Evolutionary conservation across 1,140 invertebrate genomes (phyloP), one percentile per base, ranked within the genome.

Genomic region (Protaetia brevitarsis): DNA sequence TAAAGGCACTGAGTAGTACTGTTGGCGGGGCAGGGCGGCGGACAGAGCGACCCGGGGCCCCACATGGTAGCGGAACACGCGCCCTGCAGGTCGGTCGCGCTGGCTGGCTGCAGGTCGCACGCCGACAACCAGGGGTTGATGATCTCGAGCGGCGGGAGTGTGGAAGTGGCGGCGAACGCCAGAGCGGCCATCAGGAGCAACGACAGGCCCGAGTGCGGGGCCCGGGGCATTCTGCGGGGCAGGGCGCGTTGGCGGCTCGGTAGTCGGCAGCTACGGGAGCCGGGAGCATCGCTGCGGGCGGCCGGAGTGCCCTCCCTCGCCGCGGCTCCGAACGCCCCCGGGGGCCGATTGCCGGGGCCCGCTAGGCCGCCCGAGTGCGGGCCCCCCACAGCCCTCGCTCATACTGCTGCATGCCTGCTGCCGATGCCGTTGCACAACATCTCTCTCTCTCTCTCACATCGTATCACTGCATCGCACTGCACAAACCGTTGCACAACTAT

Each of bases 51-150:
- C 69, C 69, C 71, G 66, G 64, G 69, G 66, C 69, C 69, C 66
- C 58, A 65, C 66, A 77, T 79, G 74, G 78, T 74, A 75, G 77
- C 76, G 72, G 79, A 77, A 73, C 80, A 81, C 76, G 80, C 78
- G 78, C 80, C 80, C 79, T 80, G 74, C 23, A 78, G 68, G 69
- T 72, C 65, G 73, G 72, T 69, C 74, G 69, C 76, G 71, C 72
- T 75, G 69, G 77, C 84, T 74, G 84, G 84, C 74, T 85, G 85
- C 82, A 89, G 83, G 81, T 89, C 88, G 84, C 88, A 89, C 79
- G 87, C 87, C 82, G 87, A 89, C 81, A 89, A 81, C 88, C 88
- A 89, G 79, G 88, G 88, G 82, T 88, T 89, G 77, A 84, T 80
- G 77, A 66, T 65, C 57, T 70, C 69, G 67, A 72, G 74, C 76